These are phyloP conservation scores for Rhagonycha fulva DNA, from an alignment of 2,888 invertebrate genomes.

Conservation along the genomic window DNA sequence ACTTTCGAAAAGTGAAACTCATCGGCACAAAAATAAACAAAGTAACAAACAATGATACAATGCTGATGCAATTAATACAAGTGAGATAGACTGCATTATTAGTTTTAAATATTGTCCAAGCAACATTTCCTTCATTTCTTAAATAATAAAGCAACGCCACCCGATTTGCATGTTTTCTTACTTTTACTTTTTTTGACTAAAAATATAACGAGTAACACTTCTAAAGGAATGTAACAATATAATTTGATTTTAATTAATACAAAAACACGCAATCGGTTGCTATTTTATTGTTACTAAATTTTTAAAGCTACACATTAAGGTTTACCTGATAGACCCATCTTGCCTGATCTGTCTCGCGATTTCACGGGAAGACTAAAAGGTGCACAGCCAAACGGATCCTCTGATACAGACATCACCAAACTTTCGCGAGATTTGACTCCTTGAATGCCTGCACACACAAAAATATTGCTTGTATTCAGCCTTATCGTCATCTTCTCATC, in stretches of 20 bases:
- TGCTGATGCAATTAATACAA: neutral
- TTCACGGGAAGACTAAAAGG: slow-evolving; percentile 74
- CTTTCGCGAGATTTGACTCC: slow-evolving; percentile 73
- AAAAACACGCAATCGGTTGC: neutral
- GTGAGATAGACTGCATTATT: slow-evolving; percentile 6
- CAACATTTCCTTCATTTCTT: slow-evolving; percentile 7
- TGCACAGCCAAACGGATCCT: slow-evolving; percentile 82
- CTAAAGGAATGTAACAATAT: neutral
- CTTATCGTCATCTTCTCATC: neutral
- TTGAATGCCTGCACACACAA: slow-evolving; percentile 60
- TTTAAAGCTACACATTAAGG: slow-evolving; percentile 35
- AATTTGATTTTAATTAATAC: neutral
- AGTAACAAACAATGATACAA: neutral
- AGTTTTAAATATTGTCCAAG: slow-evolving; percentile 18
- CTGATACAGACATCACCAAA: slow-evolving; percentile 68
- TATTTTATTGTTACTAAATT: neutral
- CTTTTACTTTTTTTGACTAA: neutral
- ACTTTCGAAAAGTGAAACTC: neutral
- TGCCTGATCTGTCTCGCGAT: slow-evolving; percentile 51
- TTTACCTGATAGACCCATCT: slow-evolving; percentile 56
- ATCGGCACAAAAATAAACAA: neutral
- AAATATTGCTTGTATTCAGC: neutral
- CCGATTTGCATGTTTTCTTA: neutral
- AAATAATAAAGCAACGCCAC: neutral
- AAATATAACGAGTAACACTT: neutral